phyloP scores from a whole-genome alignment of 2,113 vertebrate genomes.

The Scopus umbretta region DNA sequence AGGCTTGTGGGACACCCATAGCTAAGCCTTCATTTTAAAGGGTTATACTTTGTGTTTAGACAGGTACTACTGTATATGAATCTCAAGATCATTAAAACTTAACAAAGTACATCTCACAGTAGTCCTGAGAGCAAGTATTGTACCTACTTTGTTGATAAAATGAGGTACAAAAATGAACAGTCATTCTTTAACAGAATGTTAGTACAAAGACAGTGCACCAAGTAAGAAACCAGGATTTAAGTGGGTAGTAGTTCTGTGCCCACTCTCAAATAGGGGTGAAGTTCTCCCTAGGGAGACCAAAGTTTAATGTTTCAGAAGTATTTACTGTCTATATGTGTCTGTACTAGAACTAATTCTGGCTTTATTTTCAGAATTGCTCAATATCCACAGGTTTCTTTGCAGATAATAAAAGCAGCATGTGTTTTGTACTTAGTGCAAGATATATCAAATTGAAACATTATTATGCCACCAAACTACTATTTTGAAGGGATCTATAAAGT shows the following conservation, averaged over 20 bases:
- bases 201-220: background rate
- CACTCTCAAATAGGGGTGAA: background rate
- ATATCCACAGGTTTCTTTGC: background rate
- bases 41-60: background rate
- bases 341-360: background rate
- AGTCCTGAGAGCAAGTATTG: background rate
- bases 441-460: background rate
- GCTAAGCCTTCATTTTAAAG: background rate
- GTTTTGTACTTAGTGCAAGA: background rate
- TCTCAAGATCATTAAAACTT: background rate
- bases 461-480: background rate
- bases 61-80: background rate
- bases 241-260: background rate
- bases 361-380: background rate
- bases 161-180: background rate
- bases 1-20: background rate
- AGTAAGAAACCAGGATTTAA: background rate
- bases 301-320: background rate
- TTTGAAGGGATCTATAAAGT: background rate
- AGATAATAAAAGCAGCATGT: background rate
- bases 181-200: background rate
- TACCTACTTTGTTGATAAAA: background rate
- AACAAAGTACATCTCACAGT: background rate
- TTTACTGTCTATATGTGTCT: background rate
- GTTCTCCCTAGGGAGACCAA: background rate